A percentile compares a stretch with the other conserved stretches of the same genome.
phyloP scores from a whole-genome alignment of 2,113 vertebrate species.

The Willisornis vidua region DNA sequence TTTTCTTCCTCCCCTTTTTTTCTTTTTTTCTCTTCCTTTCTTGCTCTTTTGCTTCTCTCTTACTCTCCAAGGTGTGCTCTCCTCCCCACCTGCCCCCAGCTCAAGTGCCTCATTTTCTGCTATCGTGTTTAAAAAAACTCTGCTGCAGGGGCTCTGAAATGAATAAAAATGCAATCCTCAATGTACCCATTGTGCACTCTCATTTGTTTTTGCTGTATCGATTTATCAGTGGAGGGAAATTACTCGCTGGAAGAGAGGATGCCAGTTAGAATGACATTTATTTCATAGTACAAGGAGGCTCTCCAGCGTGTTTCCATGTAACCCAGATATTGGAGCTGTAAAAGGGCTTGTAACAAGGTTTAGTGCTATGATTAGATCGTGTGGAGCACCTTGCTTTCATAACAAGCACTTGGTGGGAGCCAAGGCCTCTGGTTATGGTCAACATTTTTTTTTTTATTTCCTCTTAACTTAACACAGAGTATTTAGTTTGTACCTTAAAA shows the following conservation, averaged over 20 bases:
- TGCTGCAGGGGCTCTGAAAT: conserved; percentile 78
- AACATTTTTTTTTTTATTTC: conserved; percentile 19
- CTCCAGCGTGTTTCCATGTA: conserved; percentile 81
- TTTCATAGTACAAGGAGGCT: conserved; percentile 81
- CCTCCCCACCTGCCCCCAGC: background rate
- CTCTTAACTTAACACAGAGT: conserved; percentile 6
- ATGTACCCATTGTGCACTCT: conserved; percentile 72
- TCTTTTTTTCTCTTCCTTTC: background rate
- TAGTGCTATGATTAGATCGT: conserved; percentile 82
- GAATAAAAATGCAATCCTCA: conserved; percentile 80
- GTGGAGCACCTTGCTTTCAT: conserved; percentile 79
- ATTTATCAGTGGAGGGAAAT: conserved; percentile 81
- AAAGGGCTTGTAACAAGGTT: conserved; percentile 84
- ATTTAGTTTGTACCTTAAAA: conserved; percentile 45
- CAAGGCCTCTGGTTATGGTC: conserved; percentile 71
- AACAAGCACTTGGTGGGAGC: conserved; percentile 75
- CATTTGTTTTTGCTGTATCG: conserved; percentile 81
- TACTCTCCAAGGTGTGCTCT: background rate
- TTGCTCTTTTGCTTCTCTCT: background rate
- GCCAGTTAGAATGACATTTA: conserved; percentile 85
- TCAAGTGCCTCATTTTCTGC: conserved; percentile 78
- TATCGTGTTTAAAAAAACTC: conserved; percentile 77
- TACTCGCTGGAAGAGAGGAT: conserved; percentile 78
- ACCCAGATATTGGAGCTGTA: conserved; percentile 81
- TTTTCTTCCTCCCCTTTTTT: background rate